These are phyloP conservation scores for Latheticus oryzae DNA, from an alignment of 2,888 invertebrate species.

Conservation along the genomic window DNA sequence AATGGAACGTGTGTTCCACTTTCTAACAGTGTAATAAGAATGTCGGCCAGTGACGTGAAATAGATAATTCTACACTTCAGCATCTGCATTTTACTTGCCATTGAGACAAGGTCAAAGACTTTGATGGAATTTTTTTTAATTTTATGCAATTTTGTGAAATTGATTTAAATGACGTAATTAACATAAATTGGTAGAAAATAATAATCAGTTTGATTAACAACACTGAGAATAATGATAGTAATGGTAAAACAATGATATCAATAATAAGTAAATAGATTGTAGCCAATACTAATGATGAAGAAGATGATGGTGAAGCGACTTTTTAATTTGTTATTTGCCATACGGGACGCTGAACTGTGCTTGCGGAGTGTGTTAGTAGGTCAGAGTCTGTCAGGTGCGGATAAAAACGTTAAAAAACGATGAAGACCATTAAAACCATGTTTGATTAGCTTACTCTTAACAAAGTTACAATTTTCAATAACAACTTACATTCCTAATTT, in stretches of 20 bases:
- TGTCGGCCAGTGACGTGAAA: slow-evolving; percentile 56
- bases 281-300: no score
- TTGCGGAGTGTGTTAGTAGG: slow-evolving; percentile 64
- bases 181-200: not conserved
- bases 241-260: slow-evolving; percentile 45
- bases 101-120: slow-evolving; percentile 51
- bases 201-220: slow-evolving; percentile 2
- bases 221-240: slow-evolving; percentile 1
- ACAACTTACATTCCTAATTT: no score
- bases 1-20: slow-evolving; percentile 56
- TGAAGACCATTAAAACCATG: slow-evolving; percentile 11
- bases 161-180: no score
- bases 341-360: slow-evolving; percentile 60
- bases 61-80: slow-evolving; percentile 52
- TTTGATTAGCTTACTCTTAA: slow-evolving; percentile 43
- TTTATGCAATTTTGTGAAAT: no score
- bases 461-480: no score
- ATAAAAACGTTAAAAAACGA: slow-evolving; percentile 43
- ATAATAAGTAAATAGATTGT: no score
- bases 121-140: no score
- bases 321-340: slow-evolving; percentile 18
- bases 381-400: slow-evolving; percentile 62
- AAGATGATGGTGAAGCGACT: no score
- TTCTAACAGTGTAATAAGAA: slow-evolving; percentile 54
- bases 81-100: slow-evolving; percentile 51